Conservation (phyloP, 2,888 invertebrate species). For the Archips crataeganus region DNA sequence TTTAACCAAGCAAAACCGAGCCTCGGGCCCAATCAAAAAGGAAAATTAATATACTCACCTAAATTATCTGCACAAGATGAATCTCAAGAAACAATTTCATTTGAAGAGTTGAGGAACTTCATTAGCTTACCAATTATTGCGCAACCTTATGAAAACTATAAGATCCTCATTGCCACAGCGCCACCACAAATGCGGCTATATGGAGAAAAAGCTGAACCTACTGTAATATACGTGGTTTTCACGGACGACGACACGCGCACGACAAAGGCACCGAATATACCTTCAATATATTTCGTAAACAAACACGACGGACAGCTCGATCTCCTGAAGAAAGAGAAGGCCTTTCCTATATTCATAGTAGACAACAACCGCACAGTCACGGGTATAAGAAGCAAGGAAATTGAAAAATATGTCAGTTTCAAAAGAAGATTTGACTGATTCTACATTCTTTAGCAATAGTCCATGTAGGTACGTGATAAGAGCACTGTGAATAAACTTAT, state of each 20-base stretch:
- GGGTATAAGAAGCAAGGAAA: conserved; percentile 68
- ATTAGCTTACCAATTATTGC: conserved; percentile 66
- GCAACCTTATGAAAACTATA: conserved; percentile 64
- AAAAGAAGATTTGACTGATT: conserved; percentile 63
- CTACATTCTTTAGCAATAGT: conserved; percentile 37
- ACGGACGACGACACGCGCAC: conserved; percentile 56
- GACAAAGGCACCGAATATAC: conserved; percentile 54
- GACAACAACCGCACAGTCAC: conserved; percentile 75
- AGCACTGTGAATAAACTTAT: neutral
- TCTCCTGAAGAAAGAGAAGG: conserved; percentile 48
- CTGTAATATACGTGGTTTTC: conserved; percentile 70
- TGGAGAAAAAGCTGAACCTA: conserved; percentile 51
- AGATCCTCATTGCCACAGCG: conserved; percentile 72
- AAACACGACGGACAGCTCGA: conserved; percentile 48
- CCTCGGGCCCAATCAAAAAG: conserved; percentile 63
- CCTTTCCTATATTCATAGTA: conserved; percentile 66
- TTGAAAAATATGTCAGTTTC: conserved; percentile 68
- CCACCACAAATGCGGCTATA: conserved; percentile 64
- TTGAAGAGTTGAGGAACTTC: conserved; percentile 46
- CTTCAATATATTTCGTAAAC: conserved; percentile 70
- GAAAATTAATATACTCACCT: conserved; percentile 49
- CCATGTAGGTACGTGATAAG: neutral
- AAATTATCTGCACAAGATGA: neutral
- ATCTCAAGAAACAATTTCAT: neutral
- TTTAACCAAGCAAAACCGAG: conserved; percentile 50